phyloP scores from a whole-genome alignment of 2,888 invertebrate genomes.

The Ormia ochracea region DNA sequence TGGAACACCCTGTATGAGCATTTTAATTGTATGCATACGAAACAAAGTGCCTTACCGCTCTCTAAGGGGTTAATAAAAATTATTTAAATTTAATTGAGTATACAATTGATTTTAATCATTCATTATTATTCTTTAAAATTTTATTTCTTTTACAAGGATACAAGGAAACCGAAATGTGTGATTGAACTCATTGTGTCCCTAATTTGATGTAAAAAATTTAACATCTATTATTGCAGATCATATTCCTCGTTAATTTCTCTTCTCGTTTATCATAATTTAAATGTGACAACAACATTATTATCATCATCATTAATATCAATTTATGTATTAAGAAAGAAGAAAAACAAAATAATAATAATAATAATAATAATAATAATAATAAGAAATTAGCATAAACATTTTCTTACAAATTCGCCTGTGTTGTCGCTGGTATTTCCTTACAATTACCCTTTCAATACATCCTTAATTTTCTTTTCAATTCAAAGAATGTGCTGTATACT shows the following conservation, averaged over 20 bases:
- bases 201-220: constrained; percentile 24
- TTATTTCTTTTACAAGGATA: no score
- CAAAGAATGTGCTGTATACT: background rate
- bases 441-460: constrained; percentile 42
- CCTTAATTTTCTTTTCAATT: constrained; percentile 36
- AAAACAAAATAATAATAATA: no score
- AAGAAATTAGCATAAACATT: constrained; percentile 9
- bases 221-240: background rate
- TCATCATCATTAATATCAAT: constrained; percentile 53
- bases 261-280: background rate
- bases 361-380: background rate
- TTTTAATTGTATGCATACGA: background rate
- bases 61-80: background rate
- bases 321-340: constrained; percentile 10
- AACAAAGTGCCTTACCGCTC: no score
- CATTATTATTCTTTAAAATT: background rate
- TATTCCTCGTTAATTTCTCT: background rate
- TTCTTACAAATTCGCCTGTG: background rate
- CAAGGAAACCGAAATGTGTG: background rate
- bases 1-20: no score
- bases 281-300: constrained; percentile 17
- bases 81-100: constrained; percentile 8
- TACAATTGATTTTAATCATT: constrained; percentile 39
- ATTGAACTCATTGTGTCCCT: background rate
- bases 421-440: background rate